Conservation (phyloP, 2,797 vertebrate species). For the Sebastes taczanowskii region DNA sequence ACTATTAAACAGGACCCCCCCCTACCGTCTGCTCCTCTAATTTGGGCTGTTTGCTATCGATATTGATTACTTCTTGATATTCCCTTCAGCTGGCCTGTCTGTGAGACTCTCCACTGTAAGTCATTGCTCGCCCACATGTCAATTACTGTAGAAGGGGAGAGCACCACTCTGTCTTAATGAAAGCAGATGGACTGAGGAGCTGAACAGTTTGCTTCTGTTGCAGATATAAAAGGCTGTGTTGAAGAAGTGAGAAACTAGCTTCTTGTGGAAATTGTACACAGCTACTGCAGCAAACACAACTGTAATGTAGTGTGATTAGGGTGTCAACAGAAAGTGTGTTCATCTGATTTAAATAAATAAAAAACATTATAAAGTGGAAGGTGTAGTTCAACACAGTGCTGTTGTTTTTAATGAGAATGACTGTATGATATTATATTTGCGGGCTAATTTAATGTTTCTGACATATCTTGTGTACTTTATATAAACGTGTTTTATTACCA, state of each 20-base stretch:
- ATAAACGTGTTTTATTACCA: slow-evolving; percentile 4
- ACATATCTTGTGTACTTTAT: background rate
- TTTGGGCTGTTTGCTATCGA: slow-evolving; percentile 77
- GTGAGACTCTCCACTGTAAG: slow-evolving; percentile 74
- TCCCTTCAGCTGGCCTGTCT: slow-evolving; percentile 72
- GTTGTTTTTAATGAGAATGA: background rate
- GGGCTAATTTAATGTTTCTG: background rate
- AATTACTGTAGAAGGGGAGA: slow-evolving; percentile 72
- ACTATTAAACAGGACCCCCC: slow-evolving; percentile 73
- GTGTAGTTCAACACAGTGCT: background rate
- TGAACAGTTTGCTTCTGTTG: slow-evolving; percentile 50
- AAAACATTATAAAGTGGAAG: background rate
- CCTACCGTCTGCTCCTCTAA: slow-evolving; percentile 55
- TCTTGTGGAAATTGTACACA: slow-evolving; percentile 1
- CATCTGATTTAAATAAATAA: background rate
- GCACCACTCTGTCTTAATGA: slow-evolving; percentile 72
- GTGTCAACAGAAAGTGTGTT: slow-evolving; percentile 12
- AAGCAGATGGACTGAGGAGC: slow-evolving; percentile 64
- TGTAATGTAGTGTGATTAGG: slow-evolving; percentile 13
- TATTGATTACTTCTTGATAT: slow-evolving; percentile 81
- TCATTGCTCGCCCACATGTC: slow-evolving; percentile 79
- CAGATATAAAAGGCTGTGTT: slow-evolving; percentile 40
- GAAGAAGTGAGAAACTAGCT: slow-evolving; percentile 2
- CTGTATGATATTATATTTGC: background rate
- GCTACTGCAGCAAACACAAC: background rate